Conservation (phyloP, 2,888 invertebrate species). For the Agriopis marginaria region DNA sequence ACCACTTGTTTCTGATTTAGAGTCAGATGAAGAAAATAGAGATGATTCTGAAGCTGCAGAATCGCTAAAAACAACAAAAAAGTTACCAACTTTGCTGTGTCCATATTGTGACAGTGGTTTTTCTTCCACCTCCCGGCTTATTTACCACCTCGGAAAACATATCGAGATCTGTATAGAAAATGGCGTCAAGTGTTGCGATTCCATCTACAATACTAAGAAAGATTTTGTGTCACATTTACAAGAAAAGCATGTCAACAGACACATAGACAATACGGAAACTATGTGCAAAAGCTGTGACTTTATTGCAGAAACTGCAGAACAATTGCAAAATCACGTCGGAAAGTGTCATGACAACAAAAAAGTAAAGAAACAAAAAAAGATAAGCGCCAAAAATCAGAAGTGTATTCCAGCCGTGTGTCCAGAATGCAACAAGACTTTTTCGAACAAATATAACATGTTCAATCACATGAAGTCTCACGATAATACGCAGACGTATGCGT, state of each 20-base stretch:
- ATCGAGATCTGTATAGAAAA: conserved; percentile 54
- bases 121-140: conserved; percentile 63
- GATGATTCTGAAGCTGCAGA: conserved; percentile 6
- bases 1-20: conserved; percentile 50
- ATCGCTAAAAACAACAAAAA: neutral
- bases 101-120: conserved; percentile 68
- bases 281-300: conserved; percentile 62
- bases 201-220: conserved; percentile 5
- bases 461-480: conserved; percentile 77
- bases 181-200: conserved; percentile 61
- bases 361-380: neutral
- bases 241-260: conserved; percentile 51
- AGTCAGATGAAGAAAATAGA: conserved; percentile 51
- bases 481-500: conserved; percentile 53
- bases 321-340: conserved; percentile 52
- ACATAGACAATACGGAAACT: conserved; percentile 21
- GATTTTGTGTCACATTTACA: conserved; percentile 61
- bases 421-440: conserved; percentile 79
- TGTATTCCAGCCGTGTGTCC: conserved; percentile 76
- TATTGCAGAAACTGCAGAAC: conserved; percentile 41
- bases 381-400: conserved; percentile 57
- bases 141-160: conserved; percentile 68
- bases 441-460: conserved; percentile 79
- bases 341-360: conserved; percentile 48
- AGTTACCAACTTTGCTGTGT: conserved; percentile 47